phyloP scores from a whole-genome alignment of 2,888 invertebrate genomes.

The Chydorus sphaericus region DNA sequence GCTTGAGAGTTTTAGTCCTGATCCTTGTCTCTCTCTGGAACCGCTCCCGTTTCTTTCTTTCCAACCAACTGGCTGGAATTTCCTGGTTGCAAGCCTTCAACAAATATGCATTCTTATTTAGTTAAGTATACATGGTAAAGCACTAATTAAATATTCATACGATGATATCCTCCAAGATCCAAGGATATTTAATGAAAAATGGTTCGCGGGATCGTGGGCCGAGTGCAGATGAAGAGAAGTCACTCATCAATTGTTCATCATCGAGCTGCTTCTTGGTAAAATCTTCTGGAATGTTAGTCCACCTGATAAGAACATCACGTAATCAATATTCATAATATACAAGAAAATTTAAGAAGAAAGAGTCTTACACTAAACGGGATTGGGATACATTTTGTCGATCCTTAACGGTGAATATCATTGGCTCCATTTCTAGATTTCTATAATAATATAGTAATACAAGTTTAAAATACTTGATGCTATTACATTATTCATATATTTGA shows the following conservation, averaged over 20 bases:
- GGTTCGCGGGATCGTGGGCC: not conserved
- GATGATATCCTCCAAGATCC: not conserved
- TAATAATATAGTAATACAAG: not conserved
- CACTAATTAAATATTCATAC: not conserved
- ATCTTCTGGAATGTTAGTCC: not conserved
- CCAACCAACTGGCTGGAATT: not conserved
- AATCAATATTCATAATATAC: too few species aligned
- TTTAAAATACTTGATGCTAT: not conserved
- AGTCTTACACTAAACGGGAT: not conserved
- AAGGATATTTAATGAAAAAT: not conserved
- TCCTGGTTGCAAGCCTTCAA: not conserved
- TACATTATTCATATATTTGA: not conserved
- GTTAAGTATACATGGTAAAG: not conserved
- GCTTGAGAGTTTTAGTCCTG: not conserved
- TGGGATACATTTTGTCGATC: not conserved
- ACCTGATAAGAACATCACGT: too few species aligned
- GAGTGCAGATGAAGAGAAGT: not conserved
- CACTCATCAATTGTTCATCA: not conserved
- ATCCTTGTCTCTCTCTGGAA: not conserved
- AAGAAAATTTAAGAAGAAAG: not conserved
- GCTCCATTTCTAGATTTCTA: not conserved
- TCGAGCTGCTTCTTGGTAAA: not conserved
- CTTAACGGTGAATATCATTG: not conserved
- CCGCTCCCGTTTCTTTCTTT: not conserved
- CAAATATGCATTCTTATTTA: not conserved